A percentile compares a stretch with the other conserved stretches of the same genome.
phyloP scores from a whole-genome alignment of 2,797 vertebrate species.

The Odontamblyopus rebecca region DNA sequence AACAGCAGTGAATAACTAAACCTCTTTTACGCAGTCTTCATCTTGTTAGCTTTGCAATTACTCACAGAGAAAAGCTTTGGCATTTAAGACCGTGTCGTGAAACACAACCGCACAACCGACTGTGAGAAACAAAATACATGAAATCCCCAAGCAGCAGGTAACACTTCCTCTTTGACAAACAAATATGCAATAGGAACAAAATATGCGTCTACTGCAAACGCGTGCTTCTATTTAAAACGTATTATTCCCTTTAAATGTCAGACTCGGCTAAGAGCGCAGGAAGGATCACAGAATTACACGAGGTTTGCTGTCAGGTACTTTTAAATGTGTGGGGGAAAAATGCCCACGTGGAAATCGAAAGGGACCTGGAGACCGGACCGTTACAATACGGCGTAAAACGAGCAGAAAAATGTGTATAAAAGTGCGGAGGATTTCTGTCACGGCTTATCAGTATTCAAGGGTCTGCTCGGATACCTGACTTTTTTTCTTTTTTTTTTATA shows the following conservation, averaged over 20 bases:
- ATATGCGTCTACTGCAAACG: background rate
- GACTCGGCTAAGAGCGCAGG: background rate
- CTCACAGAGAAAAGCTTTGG: background rate
- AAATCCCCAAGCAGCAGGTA: background rate
- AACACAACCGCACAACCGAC: background rate
- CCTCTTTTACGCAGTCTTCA: background rate
- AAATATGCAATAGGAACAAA: background rate
- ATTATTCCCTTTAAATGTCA: slow-evolving; percentile 15
- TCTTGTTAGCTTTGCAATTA: slow-evolving; percentile 1
- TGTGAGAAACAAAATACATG: background rate
- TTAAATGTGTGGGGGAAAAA: background rate
- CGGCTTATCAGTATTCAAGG: too few species aligned
- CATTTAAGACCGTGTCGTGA: background rate
- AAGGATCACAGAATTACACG: background rate
- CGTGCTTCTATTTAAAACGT: background rate
- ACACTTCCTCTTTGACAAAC: background rate
- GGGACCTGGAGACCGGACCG: background rate
- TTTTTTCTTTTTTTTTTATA: too few species aligned
- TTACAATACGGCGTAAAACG: background rate
- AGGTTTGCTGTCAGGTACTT: background rate
- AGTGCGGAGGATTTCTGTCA: too few species aligned
- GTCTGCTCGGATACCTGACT: too few species aligned
- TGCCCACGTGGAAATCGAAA: background rate
- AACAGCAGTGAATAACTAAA: background rate
- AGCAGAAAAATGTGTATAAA: background rate